phyloP scores from a whole-genome alignment of 2,113 vertebrate species.

The Nycticebus coucang region DNA sequence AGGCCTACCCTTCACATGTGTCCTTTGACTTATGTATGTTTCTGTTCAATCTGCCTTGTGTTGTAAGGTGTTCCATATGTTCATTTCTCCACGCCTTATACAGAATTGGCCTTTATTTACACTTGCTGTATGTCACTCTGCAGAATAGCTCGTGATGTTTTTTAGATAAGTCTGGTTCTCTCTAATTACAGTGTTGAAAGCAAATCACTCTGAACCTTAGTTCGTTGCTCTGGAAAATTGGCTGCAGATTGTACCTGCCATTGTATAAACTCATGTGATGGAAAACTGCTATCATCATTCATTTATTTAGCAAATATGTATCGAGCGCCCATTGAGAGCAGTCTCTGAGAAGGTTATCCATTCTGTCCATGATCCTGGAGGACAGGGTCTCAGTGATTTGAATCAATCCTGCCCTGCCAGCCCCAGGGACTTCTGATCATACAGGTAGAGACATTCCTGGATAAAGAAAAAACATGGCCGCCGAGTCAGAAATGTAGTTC shows the following conservation, averaged over 20 bases:
- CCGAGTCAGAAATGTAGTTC: neutral
- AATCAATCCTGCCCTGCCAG: neutral
- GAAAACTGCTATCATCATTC: neutral
- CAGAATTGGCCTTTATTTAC: neutral
- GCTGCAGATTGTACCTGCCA: neutral
- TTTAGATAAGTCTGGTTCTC: neutral
- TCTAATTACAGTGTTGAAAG: conserved; percentile 20
- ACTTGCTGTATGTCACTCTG: neutral
- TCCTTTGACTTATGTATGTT: neutral
- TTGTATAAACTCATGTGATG: neutral
- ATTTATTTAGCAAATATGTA: neutral
- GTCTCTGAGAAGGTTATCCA: neutral
- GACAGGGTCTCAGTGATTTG: neutral
- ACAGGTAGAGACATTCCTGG: neutral
- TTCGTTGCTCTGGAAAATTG: neutral
- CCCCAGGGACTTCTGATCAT: neutral
- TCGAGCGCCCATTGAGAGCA: neutral
- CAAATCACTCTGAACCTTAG: conserved; percentile 13
- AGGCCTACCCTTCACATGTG: neutral
- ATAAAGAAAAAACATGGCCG: neutral
- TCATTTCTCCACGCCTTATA: neutral
- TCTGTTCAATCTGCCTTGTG: neutral
- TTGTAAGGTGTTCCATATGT: neutral
- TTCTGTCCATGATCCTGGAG: neutral
- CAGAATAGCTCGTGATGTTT: neutral